phyloP scores from a whole-genome alignment of 2,113 vertebrate genomes.

The Morone chrysops region DNA sequence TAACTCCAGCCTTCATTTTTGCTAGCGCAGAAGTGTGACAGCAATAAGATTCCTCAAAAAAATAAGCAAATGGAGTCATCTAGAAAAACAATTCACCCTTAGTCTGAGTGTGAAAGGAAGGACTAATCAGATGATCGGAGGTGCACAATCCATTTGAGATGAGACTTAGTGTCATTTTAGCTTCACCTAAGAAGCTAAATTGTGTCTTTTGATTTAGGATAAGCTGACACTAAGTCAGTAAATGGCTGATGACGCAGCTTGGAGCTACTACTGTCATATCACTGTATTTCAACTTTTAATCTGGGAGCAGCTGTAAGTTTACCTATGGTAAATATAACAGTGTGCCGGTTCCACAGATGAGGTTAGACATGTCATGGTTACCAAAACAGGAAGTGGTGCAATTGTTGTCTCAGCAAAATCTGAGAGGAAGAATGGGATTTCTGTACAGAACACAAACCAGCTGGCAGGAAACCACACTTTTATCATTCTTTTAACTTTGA shows the following conservation, averaged over 20 bases:
- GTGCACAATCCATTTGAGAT: conserved; percentile 6
- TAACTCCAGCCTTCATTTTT: conserved; percentile 44
- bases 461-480: conserved; percentile 87
- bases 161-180: not conserved
- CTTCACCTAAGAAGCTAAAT: not conserved
- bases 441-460: conserved; percentile 84
- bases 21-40: conserved; percentile 26
- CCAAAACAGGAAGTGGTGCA: conserved; percentile 81
- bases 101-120: conserved; percentile 1
- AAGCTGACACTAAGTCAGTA: conserved; percentile 1
- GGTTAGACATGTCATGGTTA: conserved; percentile 70
- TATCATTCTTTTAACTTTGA: conserved; percentile 83
- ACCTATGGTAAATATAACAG: conserved; percentile 30
- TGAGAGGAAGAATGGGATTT: conserved; percentile 84
- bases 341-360: conserved; percentile 43
- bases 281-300: conserved; percentile 8
- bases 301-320: conserved; percentile 7
- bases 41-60: conserved; percentile 2
- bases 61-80: conserved; percentile 11
- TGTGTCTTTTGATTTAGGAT: not conserved
- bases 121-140: conserved; percentile 10
- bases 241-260: not conserved
- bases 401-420: conserved; percentile 85
- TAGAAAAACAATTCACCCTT: not conserved
- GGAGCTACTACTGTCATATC: not conserved